These are phyloP conservation scores for Tineola bisselliella DNA, from an alignment of 2,888 invertebrate genomes.

Conservation along the genomic window DNA sequence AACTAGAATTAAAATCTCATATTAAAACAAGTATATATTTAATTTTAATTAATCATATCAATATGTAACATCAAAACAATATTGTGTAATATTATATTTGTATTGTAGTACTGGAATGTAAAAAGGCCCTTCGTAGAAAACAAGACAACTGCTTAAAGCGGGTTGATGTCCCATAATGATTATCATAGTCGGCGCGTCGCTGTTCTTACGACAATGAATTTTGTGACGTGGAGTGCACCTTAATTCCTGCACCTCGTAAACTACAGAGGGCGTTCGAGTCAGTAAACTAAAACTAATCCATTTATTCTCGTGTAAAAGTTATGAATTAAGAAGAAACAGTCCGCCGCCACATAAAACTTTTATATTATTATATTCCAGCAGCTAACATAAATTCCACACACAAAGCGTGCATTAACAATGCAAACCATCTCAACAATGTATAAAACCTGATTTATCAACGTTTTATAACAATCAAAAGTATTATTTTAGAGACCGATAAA, in stretches of 20 bases:
- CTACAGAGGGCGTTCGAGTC: not conserved
- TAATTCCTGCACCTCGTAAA: not conserved
- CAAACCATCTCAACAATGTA: not conserved
- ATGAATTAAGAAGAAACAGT: too few species aligned
- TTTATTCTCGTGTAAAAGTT: too few species aligned
- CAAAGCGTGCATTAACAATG: too few species aligned
- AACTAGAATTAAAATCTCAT: not conserved
- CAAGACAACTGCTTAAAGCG: not conserved
- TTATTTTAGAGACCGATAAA: not conserved
- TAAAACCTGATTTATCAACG: not conserved
- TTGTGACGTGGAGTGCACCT: conserved; percentile 1
- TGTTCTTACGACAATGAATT: not conserved
- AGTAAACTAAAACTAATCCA: not conserved
- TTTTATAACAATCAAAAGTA: not conserved
- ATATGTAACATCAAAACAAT: too few species aligned
- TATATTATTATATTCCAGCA: too few species aligned
- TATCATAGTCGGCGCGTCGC: conserved; percentile 1
- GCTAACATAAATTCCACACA: too few species aligned
- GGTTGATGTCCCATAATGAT: conserved; percentile 2
- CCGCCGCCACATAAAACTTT: too few species aligned
- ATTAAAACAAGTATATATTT: too few species aligned
- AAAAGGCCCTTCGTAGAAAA: not conserved
- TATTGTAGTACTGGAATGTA: too few species aligned
- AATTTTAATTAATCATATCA: too few species aligned
- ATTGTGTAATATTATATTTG: too few species aligned